Conservation (phyloP, 2,888 invertebrate species). For the Cephus runcator region DNA sequence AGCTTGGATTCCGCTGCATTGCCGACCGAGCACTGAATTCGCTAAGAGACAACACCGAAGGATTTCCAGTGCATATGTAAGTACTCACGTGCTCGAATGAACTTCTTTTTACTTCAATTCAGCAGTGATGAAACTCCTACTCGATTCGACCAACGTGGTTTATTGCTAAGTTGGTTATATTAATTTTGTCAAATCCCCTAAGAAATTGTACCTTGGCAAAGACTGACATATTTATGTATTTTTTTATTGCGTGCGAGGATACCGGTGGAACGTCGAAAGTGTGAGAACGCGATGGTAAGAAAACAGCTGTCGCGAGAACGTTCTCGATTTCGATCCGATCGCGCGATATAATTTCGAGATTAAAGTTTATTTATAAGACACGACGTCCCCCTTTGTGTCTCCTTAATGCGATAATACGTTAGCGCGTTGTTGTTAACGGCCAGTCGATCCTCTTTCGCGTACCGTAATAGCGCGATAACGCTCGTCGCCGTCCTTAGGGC, state of each 20-base stretch:
- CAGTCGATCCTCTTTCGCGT: conserved; percentile 1
- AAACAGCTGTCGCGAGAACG: not conserved
- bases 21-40: not conserved
- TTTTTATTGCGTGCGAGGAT: not conserved
- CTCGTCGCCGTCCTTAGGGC: not conserved
- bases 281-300: not conserved
- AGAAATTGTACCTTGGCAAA: not conserved
- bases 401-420: conserved; percentile 1
- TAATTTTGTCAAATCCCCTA: not conserved
- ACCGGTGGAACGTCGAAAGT: not conserved
- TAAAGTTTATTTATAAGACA: conserved; percentile 3
- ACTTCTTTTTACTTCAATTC: not conserved
- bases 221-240: not conserved
- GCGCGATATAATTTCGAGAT: not conserved
- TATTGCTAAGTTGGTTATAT: not conserved
- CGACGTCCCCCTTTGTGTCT: not conserved
- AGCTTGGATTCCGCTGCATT: not conserved
- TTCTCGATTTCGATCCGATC: not conserved
- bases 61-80: too few species aligned
- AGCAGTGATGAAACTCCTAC: too few species aligned
- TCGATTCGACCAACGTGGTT: too few species aligned
- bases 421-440: not conserved
- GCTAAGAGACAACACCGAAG: not conserved
- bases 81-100: not conserved
- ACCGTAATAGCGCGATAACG: not conserved